Base-by-base conservation (phyloP, 2,113 vertebrate genomes). In the Sula dactylatra region DNA sequence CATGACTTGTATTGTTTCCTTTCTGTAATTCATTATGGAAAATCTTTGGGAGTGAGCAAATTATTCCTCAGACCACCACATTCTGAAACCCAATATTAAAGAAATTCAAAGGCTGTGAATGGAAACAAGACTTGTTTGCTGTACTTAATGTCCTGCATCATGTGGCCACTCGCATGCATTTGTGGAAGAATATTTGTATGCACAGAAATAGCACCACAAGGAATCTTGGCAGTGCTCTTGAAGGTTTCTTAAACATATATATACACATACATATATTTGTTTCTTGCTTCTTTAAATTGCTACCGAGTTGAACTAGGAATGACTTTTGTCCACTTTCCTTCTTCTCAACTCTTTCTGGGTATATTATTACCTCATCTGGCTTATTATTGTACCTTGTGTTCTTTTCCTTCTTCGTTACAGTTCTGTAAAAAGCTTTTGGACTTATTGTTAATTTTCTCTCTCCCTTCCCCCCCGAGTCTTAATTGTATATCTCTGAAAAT, bases 401-500 rank as follows among this genome's bases (percentile, higher is more conserved):
- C 82, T 96, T 96, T 94, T 87, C 13, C 59, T 86, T 82, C 69
- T 96, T 98, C 96, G 95, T 85, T 95, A 82, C 84, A 93, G 62
- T 97, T 93, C 96, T 95, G 96, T 97, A 95, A 96, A 98, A 98
- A 98, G 96, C 84, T 93, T 98, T 98, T 95, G 84, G 65, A 55
- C 81, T 98, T 96, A 93, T 90, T 97, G 90, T 95, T 98, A 97
- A 98, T 97, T 97, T 97, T 95, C 56, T 91, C 74, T 64, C 71
- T 73, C 6, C 42, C 9, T 69, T 81, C 31, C 55, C 29, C 52
- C 56, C 27, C 90, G 7, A 71, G 82, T 93, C 96, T 98, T 96
- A 90, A 96, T 98, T 97, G 94, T 97, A 93, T 97, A 97, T 97
- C 97, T 97, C 88, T 97, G 97, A 97, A 97, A 98, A 98, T 98